Conservation (phyloP, 37 sponge, comb jelly and placozoan species). For the Haliclona indistincta region DNA sequence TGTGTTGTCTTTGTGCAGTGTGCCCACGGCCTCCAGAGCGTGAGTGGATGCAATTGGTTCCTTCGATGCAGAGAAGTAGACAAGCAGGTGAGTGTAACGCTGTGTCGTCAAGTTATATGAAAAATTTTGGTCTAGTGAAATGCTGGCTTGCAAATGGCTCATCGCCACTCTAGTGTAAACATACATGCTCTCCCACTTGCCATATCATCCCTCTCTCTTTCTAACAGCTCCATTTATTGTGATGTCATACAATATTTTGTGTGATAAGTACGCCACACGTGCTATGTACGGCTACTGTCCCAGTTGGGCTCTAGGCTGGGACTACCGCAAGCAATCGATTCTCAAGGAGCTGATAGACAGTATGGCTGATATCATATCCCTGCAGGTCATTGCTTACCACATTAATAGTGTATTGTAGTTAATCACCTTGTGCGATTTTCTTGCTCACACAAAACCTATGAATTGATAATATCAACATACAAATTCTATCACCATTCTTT, state of each 20-base stretch:
- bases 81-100: conserved; percentile 20
- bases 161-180: too few species aligned
- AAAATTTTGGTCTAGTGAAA: too few species aligned
- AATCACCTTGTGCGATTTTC: not conserved
- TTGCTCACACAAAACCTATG: not conserved
- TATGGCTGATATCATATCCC: conserved; percentile 81
- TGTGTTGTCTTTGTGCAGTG: conserved; percentile 27
- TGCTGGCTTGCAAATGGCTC: too few species aligned
- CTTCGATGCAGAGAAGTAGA: conserved; percentile 29
- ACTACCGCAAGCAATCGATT: conserved; percentile 79
- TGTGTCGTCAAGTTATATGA: not conserved
- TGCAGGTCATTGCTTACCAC: not conserved
- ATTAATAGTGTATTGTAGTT: not conserved
- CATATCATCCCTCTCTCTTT: conserved; percentile 1
- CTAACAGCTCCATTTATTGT: conserved; percentile 66
- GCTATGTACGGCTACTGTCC: conserved; percentile 97
- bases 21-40: conserved; percentile 68
- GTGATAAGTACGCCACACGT: conserved; percentile 90
- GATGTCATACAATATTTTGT: conserved; percentile 93
- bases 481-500: too few species aligned
- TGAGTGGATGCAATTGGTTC: conserved; percentile 64
- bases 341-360: conserved; percentile 83
- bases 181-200: conserved; percentile 9
- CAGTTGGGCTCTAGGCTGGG: conserved; percentile 91
- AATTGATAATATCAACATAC: not conserved